Evolutionary conservation across 2,888 invertebrate genomes (phyloP).

Genomic region (Priapulus caudatus): DNA sequence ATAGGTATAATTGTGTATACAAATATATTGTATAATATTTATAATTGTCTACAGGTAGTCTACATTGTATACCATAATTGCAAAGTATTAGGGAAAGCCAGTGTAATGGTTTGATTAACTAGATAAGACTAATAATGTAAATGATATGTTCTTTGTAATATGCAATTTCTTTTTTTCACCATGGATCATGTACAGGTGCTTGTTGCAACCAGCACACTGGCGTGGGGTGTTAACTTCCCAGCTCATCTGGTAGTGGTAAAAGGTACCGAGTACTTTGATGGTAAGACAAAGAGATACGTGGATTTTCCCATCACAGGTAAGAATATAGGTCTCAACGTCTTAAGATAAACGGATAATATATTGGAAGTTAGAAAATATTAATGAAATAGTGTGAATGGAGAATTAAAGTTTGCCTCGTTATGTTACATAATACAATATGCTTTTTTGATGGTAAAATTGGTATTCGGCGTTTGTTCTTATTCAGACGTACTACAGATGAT

Average conservation of each 20-base stretch:
- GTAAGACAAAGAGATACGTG: conserved; percentile 86
- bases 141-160: too few relatives aligned
- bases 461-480: conserved; percentile 15
- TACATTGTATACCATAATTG: too few relatives aligned
- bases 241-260: conserved; percentile 97
- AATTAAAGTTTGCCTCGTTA: not conserved
- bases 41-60: too few relatives aligned
- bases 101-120: not conserved
- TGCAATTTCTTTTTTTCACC: too few relatives aligned
- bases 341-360: not conserved
- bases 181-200: too few relatives aligned
- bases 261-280: conserved; percentile 97
- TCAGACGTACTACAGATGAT: conserved; percentile 97
- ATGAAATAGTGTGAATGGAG: not conserved
- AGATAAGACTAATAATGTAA: not conserved
- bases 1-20: too few relatives aligned
- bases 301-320: conserved; percentile 91
- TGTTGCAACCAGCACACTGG: conserved; percentile 90
- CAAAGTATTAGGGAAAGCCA: too few relatives aligned
- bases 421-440: not conserved
- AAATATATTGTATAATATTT: too few relatives aligned
- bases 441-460: not conserved
- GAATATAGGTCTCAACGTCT: not conserved
- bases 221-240: conserved; percentile 99
- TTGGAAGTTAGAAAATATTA: too few relatives aligned